Base-by-base conservation (phyloP, 2,888 invertebrate species). In the Orchestes rusci region DNA sequence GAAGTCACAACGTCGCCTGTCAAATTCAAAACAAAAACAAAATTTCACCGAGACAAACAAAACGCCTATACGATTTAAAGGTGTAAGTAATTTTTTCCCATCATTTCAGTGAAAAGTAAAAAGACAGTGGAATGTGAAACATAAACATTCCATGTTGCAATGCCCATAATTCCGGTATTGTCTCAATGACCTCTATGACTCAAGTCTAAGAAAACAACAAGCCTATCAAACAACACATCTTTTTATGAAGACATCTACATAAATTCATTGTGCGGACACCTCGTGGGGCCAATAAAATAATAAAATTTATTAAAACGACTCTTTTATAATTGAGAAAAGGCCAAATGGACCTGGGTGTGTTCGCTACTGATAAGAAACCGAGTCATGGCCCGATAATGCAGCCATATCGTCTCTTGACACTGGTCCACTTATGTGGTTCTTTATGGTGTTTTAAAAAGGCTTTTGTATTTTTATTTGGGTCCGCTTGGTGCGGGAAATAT, bases 321-420 rank as follows among this genome's bases (percentile, higher is more conserved):
- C 45, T 40, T 44, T 45, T 41, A 45, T 45, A 45, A 45, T 46
- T 46, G 46, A 46, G 38, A 46, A 46, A 40, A 42, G 41, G 20
- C 34, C 39, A 35, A 42, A 46, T 39, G 38, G 42, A 39, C 33
- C 39, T 42, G 46, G 46, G 46, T 46, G 46, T 46, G 46, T 46
- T 46, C 29, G 38, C 42, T 32, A 46, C 42, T 42, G 46, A 46
- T 46, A 46, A 46, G 33, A 39, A 40, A 42, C 39, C 28, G 46
- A 46, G 42, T 42, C 20, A 5, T 8, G 34, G 46, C 18, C 42
- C 34, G 46, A 46, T 46, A 46, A 46, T 42, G 33, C 42, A 29
- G 33, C 42, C 46, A 39, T 39, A 42, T 42, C 39, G 46, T 46
- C 42, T 36, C 27, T 38, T 32, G 29, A 29, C 41, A 37, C 32